Evolutionary conservation across 2,888 invertebrate genomes (phyloP).

Genomic region (Sarcophaga rosellei): DNA sequence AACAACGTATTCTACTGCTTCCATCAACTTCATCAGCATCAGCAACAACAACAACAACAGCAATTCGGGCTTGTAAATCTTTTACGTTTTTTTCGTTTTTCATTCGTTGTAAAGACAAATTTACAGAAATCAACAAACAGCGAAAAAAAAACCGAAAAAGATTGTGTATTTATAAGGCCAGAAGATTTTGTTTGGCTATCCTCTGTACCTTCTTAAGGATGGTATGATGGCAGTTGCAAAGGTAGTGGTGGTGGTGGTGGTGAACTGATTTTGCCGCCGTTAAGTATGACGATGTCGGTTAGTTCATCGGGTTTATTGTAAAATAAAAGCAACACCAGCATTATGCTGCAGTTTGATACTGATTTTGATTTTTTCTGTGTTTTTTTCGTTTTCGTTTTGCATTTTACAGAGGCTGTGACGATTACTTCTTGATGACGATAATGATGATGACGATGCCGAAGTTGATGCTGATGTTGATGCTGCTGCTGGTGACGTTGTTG

Average conservation of each 20-base stretch:
- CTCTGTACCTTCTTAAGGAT: too few species aligned
- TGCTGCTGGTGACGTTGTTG: conserved; percentile 13
- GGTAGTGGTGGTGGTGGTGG: neutral
- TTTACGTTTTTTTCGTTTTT: too few species aligned
- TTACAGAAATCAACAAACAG: conserved; percentile 12
- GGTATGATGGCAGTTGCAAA: too few species aligned
- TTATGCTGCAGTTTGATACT: conserved; percentile 26
- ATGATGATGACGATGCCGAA: conserved; percentile 62
- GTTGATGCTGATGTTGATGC: conserved; percentile 19
- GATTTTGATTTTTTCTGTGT: neutral
- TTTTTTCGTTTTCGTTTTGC: conserved; percentile 18
- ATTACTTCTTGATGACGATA: conserved; percentile 69
- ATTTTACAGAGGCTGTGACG: conserved; percentile 62
- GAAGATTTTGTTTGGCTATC: conserved; percentile 36
- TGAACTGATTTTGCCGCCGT: conserved; percentile 67
- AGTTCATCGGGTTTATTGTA: conserved; percentile 43
- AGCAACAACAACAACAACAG: too few species aligned
- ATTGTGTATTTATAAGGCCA: conserved; percentile 41
- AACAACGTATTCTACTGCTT: conserved; percentile 30
- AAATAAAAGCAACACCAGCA: conserved; percentile 35
- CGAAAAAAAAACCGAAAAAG: neutral
- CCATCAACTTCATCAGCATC: neutral
- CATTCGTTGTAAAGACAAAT: conserved; percentile 11
- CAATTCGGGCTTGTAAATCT: neutral
- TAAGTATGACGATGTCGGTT: conserved; percentile 52